Conservation (phyloP, 2,113 vertebrate species). For the Percopsis transmontana region DNA sequence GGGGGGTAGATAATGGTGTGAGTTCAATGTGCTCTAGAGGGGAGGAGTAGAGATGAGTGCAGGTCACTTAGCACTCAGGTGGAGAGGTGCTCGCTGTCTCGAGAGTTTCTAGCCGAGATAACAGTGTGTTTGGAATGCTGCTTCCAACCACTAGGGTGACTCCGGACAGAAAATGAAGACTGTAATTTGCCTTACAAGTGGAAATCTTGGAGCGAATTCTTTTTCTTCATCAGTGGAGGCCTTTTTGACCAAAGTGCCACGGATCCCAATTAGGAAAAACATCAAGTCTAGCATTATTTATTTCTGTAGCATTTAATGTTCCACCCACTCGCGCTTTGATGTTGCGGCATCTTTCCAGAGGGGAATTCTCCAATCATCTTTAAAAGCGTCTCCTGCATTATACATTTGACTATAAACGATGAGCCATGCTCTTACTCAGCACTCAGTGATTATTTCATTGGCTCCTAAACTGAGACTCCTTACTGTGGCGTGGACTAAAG, state of each 20-base stretch:
- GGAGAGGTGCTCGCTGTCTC: no score
- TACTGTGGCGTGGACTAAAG: not conserved
- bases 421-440: constrained; percentile 41
- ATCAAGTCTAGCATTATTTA: constrained; percentile 70
- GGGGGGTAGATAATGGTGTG: no score
- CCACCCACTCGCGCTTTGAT: constrained; percentile 68
- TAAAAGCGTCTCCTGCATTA: constrained; percentile 66
- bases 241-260: constrained; percentile 60
- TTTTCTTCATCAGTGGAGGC: constrained; percentile 21
- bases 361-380: constrained; percentile 68
- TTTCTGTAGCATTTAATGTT: constrained; percentile 69
- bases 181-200: not conserved
- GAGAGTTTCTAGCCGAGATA: no score
- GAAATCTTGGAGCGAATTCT: not conserved
- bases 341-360: constrained; percentile 63
- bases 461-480: not conserved
- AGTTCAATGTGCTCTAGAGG: no score
- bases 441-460: constrained; percentile 54
- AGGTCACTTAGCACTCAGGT: no score
- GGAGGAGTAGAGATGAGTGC: no score
- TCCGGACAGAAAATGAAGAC: not conserved
- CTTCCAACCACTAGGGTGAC: no score
- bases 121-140: no score
- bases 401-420: constrained; percentile 64
- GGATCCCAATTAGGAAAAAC: constrained; percentile 70